These are phyloP conservation scores for Oscheius sp. DNA, from an alignment of 2,888 invertebrate genomes.

Conservation along the genomic window DNA sequence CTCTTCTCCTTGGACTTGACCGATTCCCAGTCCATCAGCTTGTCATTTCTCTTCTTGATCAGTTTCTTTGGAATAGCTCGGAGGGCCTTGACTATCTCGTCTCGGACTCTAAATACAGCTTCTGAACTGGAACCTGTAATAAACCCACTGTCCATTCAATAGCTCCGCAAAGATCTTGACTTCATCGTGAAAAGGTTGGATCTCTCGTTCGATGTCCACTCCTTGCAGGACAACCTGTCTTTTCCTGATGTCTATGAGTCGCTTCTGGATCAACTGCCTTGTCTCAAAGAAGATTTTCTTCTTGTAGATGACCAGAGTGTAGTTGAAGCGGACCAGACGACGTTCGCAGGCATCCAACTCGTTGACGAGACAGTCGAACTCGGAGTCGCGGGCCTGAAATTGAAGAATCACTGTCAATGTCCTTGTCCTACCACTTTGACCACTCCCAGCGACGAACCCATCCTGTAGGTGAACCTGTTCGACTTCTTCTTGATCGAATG, in stretches of 20 bases:
- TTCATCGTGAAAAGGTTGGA: slow-evolving; percentile 46
- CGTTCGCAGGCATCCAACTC: slow-evolving; percentile 63
- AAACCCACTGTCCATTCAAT: slow-evolving; percentile 27
- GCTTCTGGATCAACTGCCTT: slow-evolving; percentile 47
- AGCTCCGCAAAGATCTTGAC: slow-evolving; percentile 43
- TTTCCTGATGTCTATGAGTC: slow-evolving; percentile 48
- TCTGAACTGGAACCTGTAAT: neutral
- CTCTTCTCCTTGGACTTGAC: slow-evolving; percentile 48
- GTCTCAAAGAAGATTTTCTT: slow-evolving; percentile 58
- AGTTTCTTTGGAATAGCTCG: slow-evolving; percentile 60
- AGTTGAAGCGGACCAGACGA: slow-evolving; percentile 60
- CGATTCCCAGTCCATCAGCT: slow-evolving; percentile 68
- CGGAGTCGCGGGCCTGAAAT: slow-evolving; percentile 54
- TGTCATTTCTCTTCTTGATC: slow-evolving; percentile 69
- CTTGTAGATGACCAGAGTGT: slow-evolving; percentile 55
- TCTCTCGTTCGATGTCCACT: slow-evolving; percentile 43
- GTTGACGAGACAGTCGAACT: slow-evolving; percentile 60
- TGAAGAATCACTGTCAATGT: neutral
- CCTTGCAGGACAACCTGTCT: slow-evolving; percentile 40
- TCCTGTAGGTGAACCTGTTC: slow-evolving; percentile 68
- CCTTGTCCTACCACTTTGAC: slow-evolving; percentile 50
- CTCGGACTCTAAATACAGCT: slow-evolving; percentile 48
- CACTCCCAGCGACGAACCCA: slow-evolving; percentile 65
- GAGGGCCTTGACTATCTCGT: slow-evolving; percentile 57
- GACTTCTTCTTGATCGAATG: slow-evolving; percentile 68